Conservation (phyloP, 2,113 vertebrate species). For the Pholis gunnellus region DNA sequence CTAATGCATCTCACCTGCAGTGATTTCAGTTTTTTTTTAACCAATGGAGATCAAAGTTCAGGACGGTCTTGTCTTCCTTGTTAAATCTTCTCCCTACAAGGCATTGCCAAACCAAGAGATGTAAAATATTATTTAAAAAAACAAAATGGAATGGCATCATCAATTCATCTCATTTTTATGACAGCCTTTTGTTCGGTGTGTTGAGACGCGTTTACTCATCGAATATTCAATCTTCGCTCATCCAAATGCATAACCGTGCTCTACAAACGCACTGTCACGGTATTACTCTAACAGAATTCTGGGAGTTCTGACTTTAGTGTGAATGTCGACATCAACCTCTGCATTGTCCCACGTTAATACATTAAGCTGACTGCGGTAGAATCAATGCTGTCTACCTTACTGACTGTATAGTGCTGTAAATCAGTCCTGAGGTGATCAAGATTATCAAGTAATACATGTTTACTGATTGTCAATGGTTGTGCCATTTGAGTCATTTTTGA, state of each 20-base stretch:
- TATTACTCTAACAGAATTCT: conserved; percentile 15
- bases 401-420: conserved; percentile 59
- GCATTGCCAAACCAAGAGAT: conserved; percentile 65
- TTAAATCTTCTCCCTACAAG: conserved; percentile 15
- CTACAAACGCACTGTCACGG: not conserved
- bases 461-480: conserved; percentile 67
- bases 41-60: conserved; percentile 24
- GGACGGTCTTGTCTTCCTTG: conserved; percentile 8
- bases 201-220: conserved; percentile 20
- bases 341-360: conserved; percentile 17
- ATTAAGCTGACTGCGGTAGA: conserved; percentile 53
- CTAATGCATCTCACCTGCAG: conserved; percentile 33
- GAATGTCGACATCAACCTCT: conserved; percentile 31
- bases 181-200: conserved; percentile 16
- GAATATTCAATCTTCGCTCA: conserved; percentile 12
- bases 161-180: conserved; percentile 47
- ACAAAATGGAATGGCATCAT: conserved; percentile 52
- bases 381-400: conserved; percentile 42
- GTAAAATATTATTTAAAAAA: conserved; percentile 62
- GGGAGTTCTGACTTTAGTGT: conserved; percentile 23
- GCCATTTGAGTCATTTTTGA: conserved; percentile 75
- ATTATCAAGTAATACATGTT: conserved; percentile 54
- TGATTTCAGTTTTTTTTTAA: conserved; percentile 26
- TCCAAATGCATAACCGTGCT: conserved; percentile 39
- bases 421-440: conserved; percentile 44